Evolutionary conservation across 2,888 invertebrate species (phyloP).

Genomic region (Polydrusus tereticollis): DNA sequence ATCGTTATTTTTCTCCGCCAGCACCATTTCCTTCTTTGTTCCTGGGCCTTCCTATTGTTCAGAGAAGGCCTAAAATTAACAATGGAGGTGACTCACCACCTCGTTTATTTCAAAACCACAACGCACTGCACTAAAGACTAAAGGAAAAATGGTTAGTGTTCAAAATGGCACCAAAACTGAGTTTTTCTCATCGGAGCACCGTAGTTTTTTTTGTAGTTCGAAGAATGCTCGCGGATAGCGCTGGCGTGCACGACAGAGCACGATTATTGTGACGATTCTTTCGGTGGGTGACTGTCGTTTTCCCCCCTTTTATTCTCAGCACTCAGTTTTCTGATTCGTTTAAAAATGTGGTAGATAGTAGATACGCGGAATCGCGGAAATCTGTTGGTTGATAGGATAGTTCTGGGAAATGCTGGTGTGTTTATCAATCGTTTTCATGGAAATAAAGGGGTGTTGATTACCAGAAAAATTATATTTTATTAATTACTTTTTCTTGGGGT

Average conservation of each 20-base stretch:
- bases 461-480: too few species aligned
- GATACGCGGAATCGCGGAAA: background rate
- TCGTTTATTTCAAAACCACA: conserved; percentile 12
- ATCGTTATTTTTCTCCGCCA: conserved; percentile 89
- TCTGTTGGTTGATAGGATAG: background rate
- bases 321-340: background rate
- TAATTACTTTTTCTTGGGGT: too few species aligned
- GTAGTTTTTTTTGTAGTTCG: conserved; percentile 58
- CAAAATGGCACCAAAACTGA: conserved; percentile 48
- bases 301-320: conserved; percentile 1
- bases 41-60: background rate
- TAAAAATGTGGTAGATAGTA: background rate
- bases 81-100: conserved; percentile 26
- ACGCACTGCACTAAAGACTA: conserved; percentile 24
- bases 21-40: conserved; percentile 76
- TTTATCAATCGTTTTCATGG: too few species aligned
- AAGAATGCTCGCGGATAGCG: conserved; percentile 35
- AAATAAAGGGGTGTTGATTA: too few species aligned
- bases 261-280: background rate
- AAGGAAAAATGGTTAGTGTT: conserved; percentile 29
- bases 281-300: conserved; percentile 21
- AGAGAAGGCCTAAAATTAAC: conserved; percentile 23
- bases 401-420: background rate
- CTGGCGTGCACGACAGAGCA: background rate
- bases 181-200: conserved; percentile 58